These are phyloP conservation scores for Gopherus evgoodei DNA, from an alignment of 2,113 vertebrate genomes.

Conservation along the genomic window DNA sequence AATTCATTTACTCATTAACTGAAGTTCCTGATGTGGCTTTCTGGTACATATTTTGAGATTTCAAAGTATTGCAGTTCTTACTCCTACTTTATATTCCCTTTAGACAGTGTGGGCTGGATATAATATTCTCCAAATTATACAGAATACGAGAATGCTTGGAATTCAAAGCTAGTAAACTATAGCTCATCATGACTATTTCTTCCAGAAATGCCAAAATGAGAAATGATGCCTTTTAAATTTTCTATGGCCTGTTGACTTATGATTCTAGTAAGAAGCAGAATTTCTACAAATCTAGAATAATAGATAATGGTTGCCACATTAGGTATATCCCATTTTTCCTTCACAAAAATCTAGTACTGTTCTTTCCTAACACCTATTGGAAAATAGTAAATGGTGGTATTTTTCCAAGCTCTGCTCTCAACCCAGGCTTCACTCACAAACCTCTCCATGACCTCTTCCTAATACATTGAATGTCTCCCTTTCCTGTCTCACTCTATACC, in stretches of 20 bases:
- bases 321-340: neutral
- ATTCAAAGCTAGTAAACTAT: slow-evolving; percentile 4
- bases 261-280: neutral
- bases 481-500: neutral
- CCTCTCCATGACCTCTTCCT: neutral
- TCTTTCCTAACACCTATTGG: too few relatives aligned
- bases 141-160: slow-evolving; percentile 1
- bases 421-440: neutral
- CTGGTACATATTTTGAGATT: neutral
- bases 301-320: rapidly evolving
- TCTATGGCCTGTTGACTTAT: neutral
- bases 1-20: slow-evolving; percentile 1
- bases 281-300: neutral
- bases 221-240: neutral
- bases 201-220: neutral
- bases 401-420: neutral
- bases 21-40: neutral
- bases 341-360: neutral
- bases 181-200: neutral
- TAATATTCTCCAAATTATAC: neutral
- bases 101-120: neutral
- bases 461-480: neutral
- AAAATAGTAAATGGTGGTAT: neutral
- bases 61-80: neutral
- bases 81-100: neutral